Conservation (phyloP, 2,113 vertebrate species). For the Rhizomys pruinosus region DNA sequence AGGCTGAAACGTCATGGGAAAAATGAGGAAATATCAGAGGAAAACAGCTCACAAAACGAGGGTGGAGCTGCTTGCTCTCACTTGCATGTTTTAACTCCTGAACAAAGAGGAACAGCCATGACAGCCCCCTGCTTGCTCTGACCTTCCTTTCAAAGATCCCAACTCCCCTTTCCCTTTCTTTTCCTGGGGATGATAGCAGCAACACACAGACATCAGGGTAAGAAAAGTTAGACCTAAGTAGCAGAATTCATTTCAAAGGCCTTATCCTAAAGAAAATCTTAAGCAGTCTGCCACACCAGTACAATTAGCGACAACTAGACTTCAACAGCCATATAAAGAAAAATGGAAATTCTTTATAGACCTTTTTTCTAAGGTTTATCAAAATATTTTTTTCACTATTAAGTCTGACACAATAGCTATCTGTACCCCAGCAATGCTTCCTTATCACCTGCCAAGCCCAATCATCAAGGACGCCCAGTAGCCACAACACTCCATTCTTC, state of each 20-base stretch:
- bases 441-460: background rate
- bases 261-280: constrained; percentile 36
- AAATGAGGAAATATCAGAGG: constrained; percentile 87
- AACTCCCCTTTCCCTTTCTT: background rate
- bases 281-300: constrained; percentile 40
- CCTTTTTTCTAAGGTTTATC: background rate
- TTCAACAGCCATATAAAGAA: constrained; percentile 37
- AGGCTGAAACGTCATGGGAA: constrained; percentile 86
- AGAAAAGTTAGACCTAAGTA: constrained; percentile 50
- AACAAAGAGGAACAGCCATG: constrained; percentile 75
- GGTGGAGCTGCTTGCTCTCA: constrained; percentile 82
- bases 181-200: constrained; percentile 29
- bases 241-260: constrained; percentile 64
- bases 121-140: constrained; percentile 55
- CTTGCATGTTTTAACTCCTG: constrained; percentile 77
- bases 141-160: constrained; percentile 61
- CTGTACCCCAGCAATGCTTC: background rate
- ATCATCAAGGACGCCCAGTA: background rate
- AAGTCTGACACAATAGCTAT: constrained; percentile 27
- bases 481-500: background rate
- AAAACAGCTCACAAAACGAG: constrained; percentile 84
- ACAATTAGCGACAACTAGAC: constrained; percentile 33
- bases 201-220: constrained; percentile 20
- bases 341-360: constrained; percentile 7
- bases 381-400: constrained; percentile 40